Percentiles rank a stretch among this genome's conserved stretches.
Evolutionary conservation across 2,797 vertebrate genomes (phyloP).

Genomic region (Fundulus diaphanus): DNA sequence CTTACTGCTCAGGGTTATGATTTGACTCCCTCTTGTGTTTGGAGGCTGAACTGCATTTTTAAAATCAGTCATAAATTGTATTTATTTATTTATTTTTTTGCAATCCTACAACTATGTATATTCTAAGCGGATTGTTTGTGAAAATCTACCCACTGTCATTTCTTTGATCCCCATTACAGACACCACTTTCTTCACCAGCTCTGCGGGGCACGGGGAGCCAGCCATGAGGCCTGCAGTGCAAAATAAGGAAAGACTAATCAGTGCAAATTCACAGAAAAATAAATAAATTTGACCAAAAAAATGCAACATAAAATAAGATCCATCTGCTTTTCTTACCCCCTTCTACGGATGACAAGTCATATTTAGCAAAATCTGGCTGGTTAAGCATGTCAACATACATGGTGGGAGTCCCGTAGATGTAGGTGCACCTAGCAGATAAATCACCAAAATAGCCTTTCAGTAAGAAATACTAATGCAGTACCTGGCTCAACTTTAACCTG

Average conservation of each 20-base stretch:
- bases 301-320: not conserved
- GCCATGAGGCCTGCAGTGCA: conserved; percentile 82
- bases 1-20: not conserved
- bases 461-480: not conserved
- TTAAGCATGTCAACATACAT: conserved; percentile 92
- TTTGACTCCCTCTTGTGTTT: conserved; percentile 51
- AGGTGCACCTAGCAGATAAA: conserved; percentile 79
- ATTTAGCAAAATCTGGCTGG: conserved; percentile 82
- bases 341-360: conserved; percentile 82
- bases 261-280: not conserved
- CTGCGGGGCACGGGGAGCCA: conserved; percentile 87
- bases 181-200: conserved; percentile 79
- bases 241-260: conserved; percentile 6
- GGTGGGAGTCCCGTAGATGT: conserved; percentile 88
- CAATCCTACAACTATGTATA: not conserved
- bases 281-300: not conserved
- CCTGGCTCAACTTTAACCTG: not conserved
- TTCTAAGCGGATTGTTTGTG: not conserved
- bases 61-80: not conserved
- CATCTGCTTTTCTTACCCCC: conserved; percentile 78
- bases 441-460: not conserved
- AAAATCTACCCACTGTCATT: conserved; percentile 80
- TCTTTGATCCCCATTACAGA: conserved; percentile 78
- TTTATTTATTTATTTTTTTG: no score
- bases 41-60: conserved; percentile 25